A percentile compares a stretch with the other conserved stretches of the same genome.
phyloP scores from a whole-genome alignment of 2,888 invertebrate species.

The Drosophila colorata region DNA sequence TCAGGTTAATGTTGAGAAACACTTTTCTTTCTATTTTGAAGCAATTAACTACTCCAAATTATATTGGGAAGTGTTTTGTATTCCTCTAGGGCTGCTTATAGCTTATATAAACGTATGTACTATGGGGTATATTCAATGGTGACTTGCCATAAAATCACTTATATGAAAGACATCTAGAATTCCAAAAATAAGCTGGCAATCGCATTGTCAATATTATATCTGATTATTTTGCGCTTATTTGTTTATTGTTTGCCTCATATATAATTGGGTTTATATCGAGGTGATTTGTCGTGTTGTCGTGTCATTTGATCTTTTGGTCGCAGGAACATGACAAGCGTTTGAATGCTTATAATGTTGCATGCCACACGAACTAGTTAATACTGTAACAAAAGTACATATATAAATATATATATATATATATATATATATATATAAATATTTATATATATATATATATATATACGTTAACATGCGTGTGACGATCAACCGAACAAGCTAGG shows the following conservation, averaged over 20 bases:
- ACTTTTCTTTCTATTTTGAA: not conserved
- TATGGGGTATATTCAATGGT: not conserved
- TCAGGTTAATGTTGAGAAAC: not conserved
- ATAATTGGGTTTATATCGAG: slow-evolving; percentile 43
- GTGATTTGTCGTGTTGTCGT: slow-evolving; percentile 28
- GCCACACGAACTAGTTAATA: slow-evolving; percentile 38
- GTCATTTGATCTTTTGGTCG: slow-evolving; percentile 52
- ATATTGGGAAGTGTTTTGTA: not conserved
- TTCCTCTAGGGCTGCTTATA: not conserved
- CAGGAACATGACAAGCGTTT: slow-evolving; percentile 45
- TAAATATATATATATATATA: no score
- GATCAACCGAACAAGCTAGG: slow-evolving; percentile 23
- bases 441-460: not conserved
- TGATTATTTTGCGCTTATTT: slow-evolving; percentile 21
- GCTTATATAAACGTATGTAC: not conserved
- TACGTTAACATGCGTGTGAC: slow-evolving; percentile 38
- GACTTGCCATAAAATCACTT: not conserved
- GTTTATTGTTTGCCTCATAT: slow-evolving; percentile 17
- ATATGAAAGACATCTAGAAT: not conserved
- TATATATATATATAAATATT: not conserved
- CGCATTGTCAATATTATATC: slow-evolving; percentile 15
- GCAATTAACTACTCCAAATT: not conserved
- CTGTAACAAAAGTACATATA: slow-evolving; percentile 1
- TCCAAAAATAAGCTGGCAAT: slow-evolving; percentile 2
- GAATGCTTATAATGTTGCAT: slow-evolving; percentile 52